phyloP scores from a whole-genome alignment of 2,797 vertebrate genomes.

The Varecia variegata region DNA sequence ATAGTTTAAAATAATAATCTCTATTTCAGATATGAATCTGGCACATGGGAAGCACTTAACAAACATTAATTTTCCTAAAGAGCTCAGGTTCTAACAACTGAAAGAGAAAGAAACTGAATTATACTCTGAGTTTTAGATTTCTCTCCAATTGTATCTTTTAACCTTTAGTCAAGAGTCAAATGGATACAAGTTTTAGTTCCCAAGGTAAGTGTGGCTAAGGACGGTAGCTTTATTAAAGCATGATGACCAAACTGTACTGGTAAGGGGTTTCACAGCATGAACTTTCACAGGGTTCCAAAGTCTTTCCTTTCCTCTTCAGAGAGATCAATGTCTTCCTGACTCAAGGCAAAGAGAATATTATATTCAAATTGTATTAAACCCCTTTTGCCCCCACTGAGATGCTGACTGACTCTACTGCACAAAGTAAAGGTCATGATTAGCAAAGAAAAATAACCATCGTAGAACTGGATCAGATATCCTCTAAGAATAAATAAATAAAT shows the following conservation, averaged over 20 bases:
- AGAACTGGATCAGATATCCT: neutral
- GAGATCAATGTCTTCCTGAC: neutral
- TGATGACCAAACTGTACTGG: neutral
- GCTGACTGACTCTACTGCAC: neutral
- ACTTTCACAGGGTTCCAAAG: neutral
- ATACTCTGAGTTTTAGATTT: neutral
- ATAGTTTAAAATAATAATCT: neutral
- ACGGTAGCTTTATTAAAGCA: neutral
- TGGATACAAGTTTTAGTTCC: neutral
- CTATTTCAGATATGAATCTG: neutral
- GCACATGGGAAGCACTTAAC: neutral
- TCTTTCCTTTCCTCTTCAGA: neutral
- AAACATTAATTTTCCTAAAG: neutral
- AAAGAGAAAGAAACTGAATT: neutral
- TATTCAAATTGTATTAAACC: neutral
- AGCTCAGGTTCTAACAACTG: neutral
- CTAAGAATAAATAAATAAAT: neutral
- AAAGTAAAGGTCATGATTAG: neutral
- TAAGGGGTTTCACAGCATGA: neutral
- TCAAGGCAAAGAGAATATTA: neutral
- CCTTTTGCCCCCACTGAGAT: neutral
- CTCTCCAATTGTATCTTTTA: neutral
- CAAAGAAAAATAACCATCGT: neutral
- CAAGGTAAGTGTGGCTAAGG: neutral
- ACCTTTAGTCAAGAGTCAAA: neutral